phyloP scores from a whole-genome alignment of 2,888 invertebrate genomes.

The Phymatocera aterrima region DNA sequence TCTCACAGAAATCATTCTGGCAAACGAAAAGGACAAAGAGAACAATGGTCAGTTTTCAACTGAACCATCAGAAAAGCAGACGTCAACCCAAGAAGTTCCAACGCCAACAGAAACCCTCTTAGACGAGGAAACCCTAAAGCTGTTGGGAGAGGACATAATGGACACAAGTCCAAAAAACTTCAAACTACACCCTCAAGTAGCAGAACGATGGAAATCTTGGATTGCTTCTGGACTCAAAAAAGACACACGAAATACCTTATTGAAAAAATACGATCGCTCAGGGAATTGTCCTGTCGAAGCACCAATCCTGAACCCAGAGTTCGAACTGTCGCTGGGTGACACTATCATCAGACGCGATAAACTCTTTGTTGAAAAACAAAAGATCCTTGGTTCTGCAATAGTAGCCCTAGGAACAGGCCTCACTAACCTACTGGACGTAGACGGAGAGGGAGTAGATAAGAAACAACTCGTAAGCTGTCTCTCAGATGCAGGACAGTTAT shows the following conservation, averaged over 20 bases:
- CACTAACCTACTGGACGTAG: background rate
- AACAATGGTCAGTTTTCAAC: background rate
- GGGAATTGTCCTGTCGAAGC: background rate
- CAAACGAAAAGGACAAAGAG: background rate
- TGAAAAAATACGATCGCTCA: background rate
- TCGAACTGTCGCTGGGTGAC: constrained; percentile 47
- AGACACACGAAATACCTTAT: constrained; percentile 12
- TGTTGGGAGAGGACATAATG: background rate
- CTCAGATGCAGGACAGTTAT: constrained; percentile 48
- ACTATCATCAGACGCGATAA: constrained; percentile 52
- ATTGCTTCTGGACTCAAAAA: constrained; percentile 26
- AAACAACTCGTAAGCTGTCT: no score
- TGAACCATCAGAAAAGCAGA: background rate
- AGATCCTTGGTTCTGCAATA: constrained; percentile 50
- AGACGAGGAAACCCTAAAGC: background rate
- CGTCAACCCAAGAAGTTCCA: background rate
- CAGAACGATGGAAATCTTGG: constrained; percentile 34
- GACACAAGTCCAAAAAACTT: background rate
- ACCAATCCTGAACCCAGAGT: constrained; percentile 46
- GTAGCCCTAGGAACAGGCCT: constrained; percentile 50
- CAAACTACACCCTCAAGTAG: background rate
- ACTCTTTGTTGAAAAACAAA: constrained; percentile 49
- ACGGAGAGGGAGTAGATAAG: constrained; percentile 46
- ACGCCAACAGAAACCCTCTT: background rate
- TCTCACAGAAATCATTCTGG: background rate